Base-by-base conservation (phyloP, 2,797 vertebrate species). In the Sebastiscus albofasciatus region DNA sequence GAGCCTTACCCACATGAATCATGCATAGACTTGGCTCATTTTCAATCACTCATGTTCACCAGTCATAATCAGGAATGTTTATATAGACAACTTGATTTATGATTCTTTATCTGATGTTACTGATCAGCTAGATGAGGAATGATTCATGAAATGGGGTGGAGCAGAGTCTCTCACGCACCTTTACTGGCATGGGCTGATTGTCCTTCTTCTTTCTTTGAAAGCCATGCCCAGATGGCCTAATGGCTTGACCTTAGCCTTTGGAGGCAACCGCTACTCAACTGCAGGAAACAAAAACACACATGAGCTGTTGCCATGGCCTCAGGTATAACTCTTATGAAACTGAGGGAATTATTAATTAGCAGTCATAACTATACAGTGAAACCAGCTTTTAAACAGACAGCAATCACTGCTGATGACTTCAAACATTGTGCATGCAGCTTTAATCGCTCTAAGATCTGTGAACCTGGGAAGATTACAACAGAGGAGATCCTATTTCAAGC, bases 21-120 rank as follows among this genome's bases (percentile, higher is more conserved):
- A 86, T 68, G 13, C 79, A 42, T 10, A 66, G 29, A 70, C 49
- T 70, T 77, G 84, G 80, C 86, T 75, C 36, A 1, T 83, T 82
- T 83, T 89, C 56, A 83, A 24, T 69, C 74, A 79, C 33, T 87
- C 66, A 69, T 76, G 88, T 89, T 87, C 75, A 75, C 59, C 72
- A 72, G 46, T 87, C 73, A 85, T 86, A 83, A 90, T 87, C 88
- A 84, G 77, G 77, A 89, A 94, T 93, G 94, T 96, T 95, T 96
- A 95, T 89, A 90, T 92, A 95, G 89, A 88, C 72, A 87, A 85
- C 78, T 58, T 89, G 92, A 93, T 92, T 94, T 88, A 79, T 85
- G 73, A 79, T 24, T 49, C 85, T 78, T 93, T 90, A 94, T 94
- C 90, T 89, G 91, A 92, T 89, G 70, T 81, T 77, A 71, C 79